Base-by-base conservation (phyloP, 2,888 invertebrate genomes). In the Orgyia antiqua region DNA sequence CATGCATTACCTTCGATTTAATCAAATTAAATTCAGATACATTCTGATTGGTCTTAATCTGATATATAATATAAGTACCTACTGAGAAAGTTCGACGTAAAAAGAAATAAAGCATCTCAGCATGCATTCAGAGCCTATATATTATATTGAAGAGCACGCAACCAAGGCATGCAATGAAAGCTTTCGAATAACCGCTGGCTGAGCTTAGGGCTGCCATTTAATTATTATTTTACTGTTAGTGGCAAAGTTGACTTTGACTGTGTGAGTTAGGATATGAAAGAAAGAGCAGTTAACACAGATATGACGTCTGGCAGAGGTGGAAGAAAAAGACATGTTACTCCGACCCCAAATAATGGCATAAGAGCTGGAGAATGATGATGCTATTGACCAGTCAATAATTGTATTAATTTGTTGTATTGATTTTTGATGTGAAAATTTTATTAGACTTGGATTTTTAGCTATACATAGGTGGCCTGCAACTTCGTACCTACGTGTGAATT, bases 111-210 rank as follows among this genome's bases (percentile, higher is more conserved):
- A 60, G 47, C 55, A 53, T 49, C 69, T 39, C 72, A 68, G 73
- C 77, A 58, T 72, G 73, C 64, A 68, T 66, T 66, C 67, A 41
- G 50, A 60, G 64, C 49, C 54, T 59, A 54, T 72, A 73, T 57
- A 63, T 60, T 55, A 61, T 42, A 37, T 56, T 56, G 49, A 62
- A 61, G 64, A 62, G 60, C 79, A 80, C 74, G 79, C 79, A 79
- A 75, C 61, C 48, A 45, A 50, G 57, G 54, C 65, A 65, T 67
- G 72, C 75, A 71, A 74, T 66, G 68, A 65, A 68, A 62, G 59
- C 60, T 61, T 59, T 60, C 45, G 56, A 54, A 54, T 49, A 54
- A 57, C 63, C 56, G 51, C 53, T 33, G 55, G 51, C 48, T 42
- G 26, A 36, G 45, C 36, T 39, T 43, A 68, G 68, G 71, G 69